Evolutionary conservation across 2,888 invertebrate genomes (phyloP), one percentile per base, ranked within the genome.

Genomic region (Zygaena filipendulae): DNA sequence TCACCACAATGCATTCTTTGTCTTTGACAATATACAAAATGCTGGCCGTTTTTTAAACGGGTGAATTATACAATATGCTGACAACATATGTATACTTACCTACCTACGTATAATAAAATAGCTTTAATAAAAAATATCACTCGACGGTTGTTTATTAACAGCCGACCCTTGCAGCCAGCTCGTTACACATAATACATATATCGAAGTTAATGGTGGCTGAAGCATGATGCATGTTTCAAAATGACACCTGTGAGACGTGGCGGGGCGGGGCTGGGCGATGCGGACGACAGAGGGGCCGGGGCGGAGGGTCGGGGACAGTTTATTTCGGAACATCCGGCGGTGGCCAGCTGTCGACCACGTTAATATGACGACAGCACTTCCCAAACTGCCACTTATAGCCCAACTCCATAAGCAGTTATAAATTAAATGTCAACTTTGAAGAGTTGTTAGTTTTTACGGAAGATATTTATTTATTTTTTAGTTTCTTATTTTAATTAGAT

Each of bases 311-410:
- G 39, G 37, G 40, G 35, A 38, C 46, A 47, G 52, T 46, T 52
- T 77, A 77, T 77, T 75, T 70, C 57, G 57, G 67, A 54, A 56
- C 68, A 69, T 77, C 77, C 77, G 74, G 60, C 51, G 53, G 47
- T 40, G 52, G 44, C 58, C 72, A 70, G 71, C 74, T 74, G 77
- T 66, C 70, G 64, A 37, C 52, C 45, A 42, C 56, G 66, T 69
- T 71, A 67, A 69, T 66, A 71, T 61, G 70, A 63, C 52, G 71
- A 68, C 71, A 63, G 56, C 53, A 49, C 52, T 42, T 43, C 46
- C 48, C 50, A n/a, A n/a, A 45, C 53, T 57, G 61, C 53, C 69
- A 70, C 59, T 62, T 62, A 49, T 42, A 44, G 45, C 57, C 60
- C 55, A 58, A 61, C 58, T 59, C 53, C 42, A 44, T 49, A 53